Evolutionary conservation across 1,140 invertebrate genomes (phyloP).

Genomic region (Helicoverpa zea): DNA sequence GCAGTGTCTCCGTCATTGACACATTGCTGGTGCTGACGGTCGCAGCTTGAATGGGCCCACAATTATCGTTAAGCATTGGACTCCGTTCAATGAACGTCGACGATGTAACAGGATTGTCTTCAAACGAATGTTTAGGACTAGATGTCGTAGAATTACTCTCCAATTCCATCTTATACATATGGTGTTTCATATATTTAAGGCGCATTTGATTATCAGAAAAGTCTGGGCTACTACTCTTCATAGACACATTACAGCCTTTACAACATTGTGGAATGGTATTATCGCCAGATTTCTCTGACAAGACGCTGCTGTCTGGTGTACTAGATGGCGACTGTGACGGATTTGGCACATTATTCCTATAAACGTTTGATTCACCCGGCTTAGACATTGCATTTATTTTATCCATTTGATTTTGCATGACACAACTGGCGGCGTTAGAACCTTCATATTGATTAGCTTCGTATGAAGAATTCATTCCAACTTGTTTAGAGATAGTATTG

Average conservation of each 20-base stretch:
- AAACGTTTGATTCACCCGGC: slow-evolving; percentile 68
- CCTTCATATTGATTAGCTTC: slow-evolving; percentile 74
- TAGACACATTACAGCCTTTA: slow-evolving; percentile 78
- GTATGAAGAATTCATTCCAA: slow-evolving; percentile 84
- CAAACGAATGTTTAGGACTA: slow-evolving; percentile 86
- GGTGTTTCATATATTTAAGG: slow-evolving; percentile 73
- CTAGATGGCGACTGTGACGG: slow-evolving; percentile 80
- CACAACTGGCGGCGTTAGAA: slow-evolving; percentile 48
- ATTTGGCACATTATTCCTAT: slow-evolving; percentile 76
- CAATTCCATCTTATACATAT: slow-evolving; percentile 72
- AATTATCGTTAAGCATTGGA: slow-evolving; percentile 86
- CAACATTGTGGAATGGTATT: slow-evolving; percentile 69
- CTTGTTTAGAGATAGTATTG: slow-evolving; percentile 93
- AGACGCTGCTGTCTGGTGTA: slow-evolving; percentile 87
- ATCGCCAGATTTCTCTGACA: slow-evolving; percentile 79
- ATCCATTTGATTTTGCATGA: slow-evolving; percentile 50
- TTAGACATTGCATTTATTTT: slow-evolving; percentile 64
- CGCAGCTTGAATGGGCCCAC: slow-evolving; percentile 91
- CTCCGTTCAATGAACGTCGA: slow-evolving; percentile 89
- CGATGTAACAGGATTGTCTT: slow-evolving; percentile 91
- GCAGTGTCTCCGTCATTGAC: slow-evolving; percentile 88
- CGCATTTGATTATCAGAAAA: slow-evolving; percentile 71
- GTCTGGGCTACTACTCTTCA: slow-evolving; percentile 73
- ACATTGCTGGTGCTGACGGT: slow-evolving; percentile 92
- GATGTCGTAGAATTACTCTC: slow-evolving; percentile 80